A percentile compares a stretch with the other conserved stretches of the same genome.
These are phyloP conservation scores for Eciton burchellii DNA, from an alignment of 1,140 invertebrate genomes.

Conservation along the genomic window DNA sequence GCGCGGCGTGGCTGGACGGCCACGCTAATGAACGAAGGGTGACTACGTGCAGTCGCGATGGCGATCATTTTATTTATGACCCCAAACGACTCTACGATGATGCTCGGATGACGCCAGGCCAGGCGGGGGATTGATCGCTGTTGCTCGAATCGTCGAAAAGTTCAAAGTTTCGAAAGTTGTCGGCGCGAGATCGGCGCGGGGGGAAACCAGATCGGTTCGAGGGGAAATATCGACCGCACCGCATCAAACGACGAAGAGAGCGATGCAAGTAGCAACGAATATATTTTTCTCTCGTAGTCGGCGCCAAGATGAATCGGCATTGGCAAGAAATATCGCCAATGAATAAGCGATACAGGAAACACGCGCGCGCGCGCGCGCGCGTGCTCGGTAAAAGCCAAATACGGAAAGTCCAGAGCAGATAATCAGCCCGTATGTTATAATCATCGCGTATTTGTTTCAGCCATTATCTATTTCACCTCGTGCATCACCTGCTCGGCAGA, in stretches of 20 bases:
- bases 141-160: constrained; percentile 61
- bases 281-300: no score
- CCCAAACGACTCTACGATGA: constrained; percentile 77
- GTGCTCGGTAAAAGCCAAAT: constrained; percentile 79
- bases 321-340: constrained; percentile 34
- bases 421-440: constrained; percentile 84
- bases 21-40: constrained; percentile 36
- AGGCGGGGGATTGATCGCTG: constrained; percentile 74
- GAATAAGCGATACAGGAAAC: constrained; percentile 64
- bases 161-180: no score
- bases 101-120: constrained; percentile 63
- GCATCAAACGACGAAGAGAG: not conserved
- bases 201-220: not conserved
- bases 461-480: constrained; percentile 79
- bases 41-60: constrained; percentile 56
- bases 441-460: constrained; percentile 82
- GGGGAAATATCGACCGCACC: not conserved
- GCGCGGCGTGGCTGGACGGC: not conserved
- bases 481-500: constrained; percentile 80
- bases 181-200: not conserved
- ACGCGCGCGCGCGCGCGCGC: no score
- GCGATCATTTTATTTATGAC: constrained; percentile 70
- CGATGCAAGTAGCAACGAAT: no score
- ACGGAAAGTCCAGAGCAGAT: constrained; percentile 82
- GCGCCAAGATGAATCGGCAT: constrained; percentile 37